Evolutionary conservation across 2,888 invertebrate genomes (phyloP), one percentile per base, ranked within the genome.

Genomic region (Campoplex nolae): DNA sequence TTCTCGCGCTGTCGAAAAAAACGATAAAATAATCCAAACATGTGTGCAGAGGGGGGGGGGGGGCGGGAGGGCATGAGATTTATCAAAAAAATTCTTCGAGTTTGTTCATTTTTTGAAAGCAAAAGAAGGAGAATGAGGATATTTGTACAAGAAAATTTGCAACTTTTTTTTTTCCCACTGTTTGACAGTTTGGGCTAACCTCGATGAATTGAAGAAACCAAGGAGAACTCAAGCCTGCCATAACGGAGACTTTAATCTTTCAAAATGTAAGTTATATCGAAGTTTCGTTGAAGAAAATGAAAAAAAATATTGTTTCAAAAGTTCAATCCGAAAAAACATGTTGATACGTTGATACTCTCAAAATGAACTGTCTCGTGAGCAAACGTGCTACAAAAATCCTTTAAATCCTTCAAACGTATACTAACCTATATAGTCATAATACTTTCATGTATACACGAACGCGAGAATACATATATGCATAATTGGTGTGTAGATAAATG

Each of bases 171-270:
- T 56, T 42, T 70, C 77, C 70, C 81, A 68, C 23, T 42, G 13
- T 23, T 68, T 70, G 83, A 74, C 80, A 88, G 28, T 56, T 67
- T 16, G 38, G 58, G 54, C 11, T 83, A 83, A 88, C 88, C 88
- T 88, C 75, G 28, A 83, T 58, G 18, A 76, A 86, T n/a, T 74
- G 80, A 18, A 77, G 68, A 70, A 88, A 88, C 80, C 80, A 88
- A 32, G 76, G 58, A 42, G 70, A 80, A 70, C 74, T 86, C 70
- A 86, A 18, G 54, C 77, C 86, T 23, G 83, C 71, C 77, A 86
- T 81, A 74, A 83, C 32, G 18, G 32, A 35, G 67, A 38, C 38
- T 67, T 67, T 18, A 67, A 67, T 38, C n/a, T 38, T 38, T 67
- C 35, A 42, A 67, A 38, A 67, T 67, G 9, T 67, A 42, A 16